phyloP scores from a whole-genome alignment of 1,140 invertebrate genomes.

The Potamilus streckersoni region DNA sequence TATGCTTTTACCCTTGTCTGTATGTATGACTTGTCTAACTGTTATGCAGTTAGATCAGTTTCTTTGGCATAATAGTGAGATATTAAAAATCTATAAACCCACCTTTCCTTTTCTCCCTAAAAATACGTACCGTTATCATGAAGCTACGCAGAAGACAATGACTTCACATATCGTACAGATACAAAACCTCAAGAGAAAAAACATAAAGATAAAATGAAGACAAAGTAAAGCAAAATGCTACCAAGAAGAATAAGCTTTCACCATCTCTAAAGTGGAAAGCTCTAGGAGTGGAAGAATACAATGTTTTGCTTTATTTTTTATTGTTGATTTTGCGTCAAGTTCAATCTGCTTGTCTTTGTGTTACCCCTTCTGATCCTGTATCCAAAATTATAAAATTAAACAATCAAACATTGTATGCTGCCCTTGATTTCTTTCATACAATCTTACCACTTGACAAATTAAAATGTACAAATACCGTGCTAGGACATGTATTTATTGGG shows the following conservation, averaged over 20 bases:
- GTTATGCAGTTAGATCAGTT: slow-evolving; percentile 7
- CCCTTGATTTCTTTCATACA: no score
- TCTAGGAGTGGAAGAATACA: slow-evolving; percentile 60
- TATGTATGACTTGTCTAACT: neutral
- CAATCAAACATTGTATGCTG: no score
- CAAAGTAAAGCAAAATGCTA: slow-evolving; percentile 43
- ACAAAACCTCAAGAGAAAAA: slow-evolving; percentile 35
- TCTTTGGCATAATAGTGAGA: neutral
- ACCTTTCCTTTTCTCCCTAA: slow-evolving; percentile 8
- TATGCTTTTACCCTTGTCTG: neutral
- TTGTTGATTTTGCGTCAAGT: neutral
- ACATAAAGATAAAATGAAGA: slow-evolving; percentile 44
- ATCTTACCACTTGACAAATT: no score
- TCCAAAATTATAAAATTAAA: no score
- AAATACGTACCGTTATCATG: slow-evolving; percentile 40
- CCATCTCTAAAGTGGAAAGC: slow-evolving; percentile 65
- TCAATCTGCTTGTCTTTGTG: no score
- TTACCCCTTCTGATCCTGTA: no score
- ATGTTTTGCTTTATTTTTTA: slow-evolving; percentile 9
- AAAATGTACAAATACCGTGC: no score
- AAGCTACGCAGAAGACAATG: slow-evolving; percentile 38
- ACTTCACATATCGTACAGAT: slow-evolving; percentile 34
- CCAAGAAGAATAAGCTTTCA: slow-evolving; percentile 60
- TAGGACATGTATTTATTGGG: no score
- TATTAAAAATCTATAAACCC: neutral